These are phyloP conservation scores for Watsonalla binaria DNA, from an alignment of 2,888 invertebrate genomes.

Conservation along the genomic window DNA sequence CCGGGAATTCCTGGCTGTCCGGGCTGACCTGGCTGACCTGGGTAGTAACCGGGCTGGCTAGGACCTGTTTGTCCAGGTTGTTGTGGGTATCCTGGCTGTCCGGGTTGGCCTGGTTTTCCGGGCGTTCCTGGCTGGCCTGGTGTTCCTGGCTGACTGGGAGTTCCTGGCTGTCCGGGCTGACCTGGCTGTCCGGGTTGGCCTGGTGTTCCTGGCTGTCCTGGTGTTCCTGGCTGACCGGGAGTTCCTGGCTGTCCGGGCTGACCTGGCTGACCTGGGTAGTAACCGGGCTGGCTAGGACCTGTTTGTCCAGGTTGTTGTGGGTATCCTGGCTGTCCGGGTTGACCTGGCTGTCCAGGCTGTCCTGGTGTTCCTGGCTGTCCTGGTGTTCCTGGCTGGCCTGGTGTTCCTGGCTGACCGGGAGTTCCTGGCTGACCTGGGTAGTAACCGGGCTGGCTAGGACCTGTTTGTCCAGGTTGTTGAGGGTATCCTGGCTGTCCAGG, in stretches of 20 bases:
- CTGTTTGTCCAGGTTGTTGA: conserved; percentile 50
- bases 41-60: background rate
- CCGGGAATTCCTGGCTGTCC: conserved; percentile 39
- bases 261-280: conserved; percentile 28
- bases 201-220: conserved; percentile 39
- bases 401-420: no score
- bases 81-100: conserved; percentile 45
- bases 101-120: conserved; percentile 14
- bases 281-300: conserved; percentile 56
- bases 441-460: background rate
- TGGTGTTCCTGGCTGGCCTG: conserved; percentile 21
- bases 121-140: no score
- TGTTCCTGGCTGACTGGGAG: no score
- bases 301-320: conserved; percentile 40
- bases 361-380: conserved; percentile 18
- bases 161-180: no score
- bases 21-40: conserved; percentile 25
- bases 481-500: conserved; percentile 39
- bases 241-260: conserved; percentile 20
- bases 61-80: conserved; percentile 41
- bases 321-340: conserved; percentile 18
- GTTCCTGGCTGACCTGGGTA: conserved; percentile 29
- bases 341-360: conserved; percentile 12
- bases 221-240: conserved; percentile 5
- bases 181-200: conserved; percentile 58